These are phyloP conservation scores for Pelosia muscerda DNA, from an alignment of 2,888 invertebrate species.

Conservation along the genomic window DNA sequence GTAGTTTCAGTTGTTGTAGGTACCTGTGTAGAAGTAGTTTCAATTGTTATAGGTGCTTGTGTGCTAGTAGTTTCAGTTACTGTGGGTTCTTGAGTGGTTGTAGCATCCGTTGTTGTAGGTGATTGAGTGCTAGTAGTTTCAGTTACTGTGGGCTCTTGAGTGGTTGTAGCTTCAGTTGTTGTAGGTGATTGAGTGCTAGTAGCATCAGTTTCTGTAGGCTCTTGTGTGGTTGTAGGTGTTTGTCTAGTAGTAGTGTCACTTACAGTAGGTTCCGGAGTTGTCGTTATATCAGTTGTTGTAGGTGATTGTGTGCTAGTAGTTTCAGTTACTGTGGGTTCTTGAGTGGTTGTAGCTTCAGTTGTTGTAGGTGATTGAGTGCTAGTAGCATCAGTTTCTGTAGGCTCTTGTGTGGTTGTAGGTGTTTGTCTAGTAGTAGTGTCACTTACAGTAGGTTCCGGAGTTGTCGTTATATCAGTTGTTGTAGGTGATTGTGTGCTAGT, in stretches of 20 bases:
- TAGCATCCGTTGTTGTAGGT: slow-evolving; percentile 18
- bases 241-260: too few species aligned
- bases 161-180: too few species aligned
- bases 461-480: background rate
- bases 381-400: background rate
- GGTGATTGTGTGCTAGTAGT: too few species aligned
- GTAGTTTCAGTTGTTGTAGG: background rate
- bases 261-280: slow-evolving; percentile 3
- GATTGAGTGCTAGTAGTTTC: slow-evolving; percentile 12
- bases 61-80: background rate
- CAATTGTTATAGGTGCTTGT: background rate
- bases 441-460: background rate
- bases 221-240: background rate
- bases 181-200: too few species aligned
- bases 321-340: background rate
- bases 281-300: background rate
- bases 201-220: background rate
- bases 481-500: too few species aligned
- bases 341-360: background rate
- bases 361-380: background rate
- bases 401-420: background rate
- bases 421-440: slow-evolving; percentile 2
- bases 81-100: background rate
- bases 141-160: background rate
- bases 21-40: too few species aligned